phyloP scores from a whole-genome alignment of 2,888 invertebrate genomes.

The Zhengitettix transpicula region DNA sequence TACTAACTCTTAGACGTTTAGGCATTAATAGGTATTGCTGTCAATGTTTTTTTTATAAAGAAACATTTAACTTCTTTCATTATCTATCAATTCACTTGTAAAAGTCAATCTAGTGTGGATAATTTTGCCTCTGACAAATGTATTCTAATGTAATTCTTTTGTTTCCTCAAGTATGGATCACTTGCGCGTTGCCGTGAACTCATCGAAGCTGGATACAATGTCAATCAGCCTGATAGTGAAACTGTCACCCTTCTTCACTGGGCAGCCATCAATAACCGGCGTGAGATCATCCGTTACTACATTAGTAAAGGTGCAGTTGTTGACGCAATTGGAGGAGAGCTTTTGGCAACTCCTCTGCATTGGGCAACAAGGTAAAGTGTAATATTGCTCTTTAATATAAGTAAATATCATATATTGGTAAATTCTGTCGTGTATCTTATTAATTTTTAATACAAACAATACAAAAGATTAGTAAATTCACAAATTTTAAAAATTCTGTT shows the following conservation, averaged over 20 bases:
- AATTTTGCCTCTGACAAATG: background rate
- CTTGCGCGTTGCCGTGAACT: constrained; percentile 67
- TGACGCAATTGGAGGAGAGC: constrained; percentile 89
- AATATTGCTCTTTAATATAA: background rate
- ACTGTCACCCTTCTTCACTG: constrained; percentile 96
- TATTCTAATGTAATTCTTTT: background rate
- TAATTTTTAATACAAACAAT: too few relatives aligned
- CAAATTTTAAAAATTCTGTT: too few relatives aligned
- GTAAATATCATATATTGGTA: too few relatives aligned
- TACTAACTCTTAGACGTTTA: too few relatives aligned
- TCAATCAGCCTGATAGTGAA: constrained; percentile 86
- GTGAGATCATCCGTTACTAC: constrained; percentile 79
- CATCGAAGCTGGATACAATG: constrained; percentile 82
- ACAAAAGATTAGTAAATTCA: too few relatives aligned
- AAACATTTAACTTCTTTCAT: too few relatives aligned
- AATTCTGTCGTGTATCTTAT: too few relatives aligned
- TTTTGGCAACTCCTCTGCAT: constrained; percentile 90
- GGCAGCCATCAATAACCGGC: constrained; percentile 96
- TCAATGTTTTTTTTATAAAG: too few relatives aligned
- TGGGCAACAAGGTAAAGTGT: constrained; percentile 73
- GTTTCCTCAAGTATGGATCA: constrained; percentile 57
- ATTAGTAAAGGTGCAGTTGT: constrained; percentile 73
- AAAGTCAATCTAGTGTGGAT: too few relatives aligned
- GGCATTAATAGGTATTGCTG: too few relatives aligned
- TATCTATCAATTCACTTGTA: too few relatives aligned